These are phyloP conservation scores for Lasaia peninsularis DNA, from an alignment of 1,140 invertebrate species.

Conservation along the genomic window DNA sequence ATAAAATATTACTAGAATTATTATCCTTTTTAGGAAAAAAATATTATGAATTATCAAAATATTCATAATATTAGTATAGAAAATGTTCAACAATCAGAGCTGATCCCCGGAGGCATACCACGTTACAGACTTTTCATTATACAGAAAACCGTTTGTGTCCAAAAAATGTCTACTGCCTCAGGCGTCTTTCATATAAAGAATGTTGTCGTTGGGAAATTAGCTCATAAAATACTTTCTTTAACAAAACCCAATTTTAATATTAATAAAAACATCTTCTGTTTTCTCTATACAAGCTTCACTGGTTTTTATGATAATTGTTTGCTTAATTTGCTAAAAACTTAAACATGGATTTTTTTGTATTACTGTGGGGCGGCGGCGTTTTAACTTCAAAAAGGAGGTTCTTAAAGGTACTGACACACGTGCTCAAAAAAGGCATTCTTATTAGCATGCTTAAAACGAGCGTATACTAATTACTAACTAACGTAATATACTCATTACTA, in stretches of 20 bases:
- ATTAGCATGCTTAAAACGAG: no score
- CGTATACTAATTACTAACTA: no score
- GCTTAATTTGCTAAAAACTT: not conserved
- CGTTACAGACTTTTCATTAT: conserved; percentile 69
- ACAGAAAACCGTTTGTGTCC: conserved; percentile 61
- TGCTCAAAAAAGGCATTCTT: no score
- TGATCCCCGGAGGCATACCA: conserved; percentile 62
- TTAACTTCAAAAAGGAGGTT: no score
- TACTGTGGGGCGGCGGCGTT: no score
- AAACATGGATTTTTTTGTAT: no score
- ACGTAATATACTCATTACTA: no score
- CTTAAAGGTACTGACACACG: no score
- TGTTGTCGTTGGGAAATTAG: conserved; percentile 69
- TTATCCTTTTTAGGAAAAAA: no score
- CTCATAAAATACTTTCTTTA: conserved; percentile 66
- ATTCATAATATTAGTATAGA: conserved; percentile 50
- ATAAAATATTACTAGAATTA: no score
- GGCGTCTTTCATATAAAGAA: conserved; percentile 64
- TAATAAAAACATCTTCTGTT: not conserved
- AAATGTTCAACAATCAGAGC: conserved; percentile 62
- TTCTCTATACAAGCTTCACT: not conserved
- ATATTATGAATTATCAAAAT: conserved; percentile 41
- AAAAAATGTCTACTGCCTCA: conserved; percentile 63
- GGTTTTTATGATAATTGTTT: not conserved
- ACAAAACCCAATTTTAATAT: not conserved